Evolutionary conservation across 2,797 vertebrate genomes (phyloP).

Genomic region (Taeniopygia guttata): DNA sequence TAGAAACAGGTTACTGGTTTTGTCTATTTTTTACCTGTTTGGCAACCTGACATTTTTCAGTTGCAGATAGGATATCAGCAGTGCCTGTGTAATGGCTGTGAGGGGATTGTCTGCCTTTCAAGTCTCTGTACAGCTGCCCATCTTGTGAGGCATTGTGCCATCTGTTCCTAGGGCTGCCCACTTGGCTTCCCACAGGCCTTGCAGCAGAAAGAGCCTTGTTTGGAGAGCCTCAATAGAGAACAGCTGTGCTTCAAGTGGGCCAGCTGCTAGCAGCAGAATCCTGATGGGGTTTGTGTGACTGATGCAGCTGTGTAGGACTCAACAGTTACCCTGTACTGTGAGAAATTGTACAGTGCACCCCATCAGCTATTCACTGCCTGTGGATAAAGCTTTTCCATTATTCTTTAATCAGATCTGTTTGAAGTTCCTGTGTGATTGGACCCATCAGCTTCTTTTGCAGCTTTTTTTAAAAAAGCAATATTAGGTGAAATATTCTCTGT

Average conservation of each 20-base stretch:
- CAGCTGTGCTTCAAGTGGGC: conserved; percentile 34
- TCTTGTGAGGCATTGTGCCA: background rate
- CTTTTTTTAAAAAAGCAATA: background rate
- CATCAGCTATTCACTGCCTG: background rate
- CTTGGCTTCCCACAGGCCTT: background rate
- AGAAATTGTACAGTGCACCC: background rate
- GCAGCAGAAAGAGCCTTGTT: background rate
- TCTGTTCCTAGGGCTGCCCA: background rate
- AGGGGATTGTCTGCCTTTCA: background rate
- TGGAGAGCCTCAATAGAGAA: background rate
- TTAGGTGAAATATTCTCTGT: background rate
- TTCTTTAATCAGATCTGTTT: background rate
- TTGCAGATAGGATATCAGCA: background rate
- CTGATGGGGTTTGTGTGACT: background rate
- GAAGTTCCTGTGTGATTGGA: background rate
- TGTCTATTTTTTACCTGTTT: background rate
- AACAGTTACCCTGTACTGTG: background rate
- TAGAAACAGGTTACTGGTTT: background rate
- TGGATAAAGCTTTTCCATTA: background rate
- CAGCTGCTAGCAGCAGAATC: background rate
- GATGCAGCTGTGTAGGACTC: background rate
- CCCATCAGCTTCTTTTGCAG: background rate
- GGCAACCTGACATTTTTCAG: background rate
- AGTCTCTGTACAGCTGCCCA: background rate
- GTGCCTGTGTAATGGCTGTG: background rate